Conservation (phyloP, 2,113 vertebrate genomes). For the Ptilorrhoa leucosticta region DNA sequence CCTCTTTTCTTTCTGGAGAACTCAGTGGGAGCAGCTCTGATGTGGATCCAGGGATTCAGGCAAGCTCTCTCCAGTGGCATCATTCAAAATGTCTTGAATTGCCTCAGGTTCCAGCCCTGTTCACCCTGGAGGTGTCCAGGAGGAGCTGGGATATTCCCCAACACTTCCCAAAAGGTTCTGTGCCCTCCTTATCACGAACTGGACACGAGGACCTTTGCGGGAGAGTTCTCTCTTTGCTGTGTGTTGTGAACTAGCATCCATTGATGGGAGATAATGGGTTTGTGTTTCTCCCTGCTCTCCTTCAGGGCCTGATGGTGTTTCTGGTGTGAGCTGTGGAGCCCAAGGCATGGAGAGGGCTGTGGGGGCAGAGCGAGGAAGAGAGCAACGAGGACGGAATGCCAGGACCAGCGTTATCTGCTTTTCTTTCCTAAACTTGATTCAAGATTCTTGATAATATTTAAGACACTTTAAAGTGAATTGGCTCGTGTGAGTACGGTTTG, state of each 20-base stretch:
- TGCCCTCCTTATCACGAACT: too few relatives aligned
- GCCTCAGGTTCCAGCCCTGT: background rate
- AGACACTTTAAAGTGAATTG: background rate
- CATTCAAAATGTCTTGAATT: background rate
- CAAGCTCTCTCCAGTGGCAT: background rate
- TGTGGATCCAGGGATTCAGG: background rate
- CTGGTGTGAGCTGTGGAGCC: background rate
- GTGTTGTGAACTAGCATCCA: background rate
- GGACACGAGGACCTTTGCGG: accelerated
- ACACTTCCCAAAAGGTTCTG: background rate
- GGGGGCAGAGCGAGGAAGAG: background rate
- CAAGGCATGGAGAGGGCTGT: accelerated
- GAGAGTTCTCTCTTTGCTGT: background rate
- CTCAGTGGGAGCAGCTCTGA: background rate
- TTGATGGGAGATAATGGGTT: accelerated
- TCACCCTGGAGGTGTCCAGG: background rate
- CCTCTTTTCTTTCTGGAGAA: too few relatives aligned
- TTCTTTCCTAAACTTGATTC: background rate
- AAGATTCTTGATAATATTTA: background rate
- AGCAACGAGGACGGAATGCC: background rate
- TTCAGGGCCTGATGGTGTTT: background rate
- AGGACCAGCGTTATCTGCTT: background rate
- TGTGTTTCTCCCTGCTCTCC: background rate
- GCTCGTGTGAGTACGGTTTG: background rate
- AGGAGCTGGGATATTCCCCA: background rate